Percentiles rank a stretch among this genome's conserved stretches.
phyloP scores from a whole-genome alignment of 2,113 vertebrate species.

The Crocuta crocuta region DNA sequence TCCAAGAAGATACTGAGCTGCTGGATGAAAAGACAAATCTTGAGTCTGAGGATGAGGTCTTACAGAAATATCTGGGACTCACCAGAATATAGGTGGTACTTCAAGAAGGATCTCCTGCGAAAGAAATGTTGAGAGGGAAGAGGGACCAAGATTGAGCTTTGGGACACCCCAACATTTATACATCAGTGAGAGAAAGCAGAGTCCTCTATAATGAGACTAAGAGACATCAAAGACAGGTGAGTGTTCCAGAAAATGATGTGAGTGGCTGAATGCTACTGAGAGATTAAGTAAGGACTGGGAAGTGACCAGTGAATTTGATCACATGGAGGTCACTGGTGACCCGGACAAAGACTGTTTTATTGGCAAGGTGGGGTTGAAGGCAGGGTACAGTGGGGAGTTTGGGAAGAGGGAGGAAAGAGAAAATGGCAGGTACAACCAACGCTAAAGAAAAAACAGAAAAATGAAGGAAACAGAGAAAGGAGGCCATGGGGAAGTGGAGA shows the following conservation, averaged over 20 bases:
- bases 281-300: background rate
- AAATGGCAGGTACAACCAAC: background rate
- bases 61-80: background rate
- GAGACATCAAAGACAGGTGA: fast-evolving
- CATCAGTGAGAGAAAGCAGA: background rate
- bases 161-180: background rate
- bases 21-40: background rate
- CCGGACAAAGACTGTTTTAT: background rate
- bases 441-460: background rate
- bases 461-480: background rate
- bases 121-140: slow-evolving; percentile 3
- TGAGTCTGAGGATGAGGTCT: background rate
- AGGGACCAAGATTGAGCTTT: background rate
- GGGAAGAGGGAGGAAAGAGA: background rate
- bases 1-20: background rate
- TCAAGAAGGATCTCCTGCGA: background rate
- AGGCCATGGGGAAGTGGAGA: background rate
- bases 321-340: background rate
- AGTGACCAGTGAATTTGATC: background rate
- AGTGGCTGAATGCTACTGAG: background rate
- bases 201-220: background rate
- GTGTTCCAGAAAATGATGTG: background rate
- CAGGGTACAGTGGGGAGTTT: background rate
- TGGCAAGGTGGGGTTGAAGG: background rate
- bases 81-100: background rate